Evolutionary conservation across 1,140 invertebrate species (phyloP), one percentile per base, ranked within the genome.

Genomic region (Sycophila sp.): DNA sequence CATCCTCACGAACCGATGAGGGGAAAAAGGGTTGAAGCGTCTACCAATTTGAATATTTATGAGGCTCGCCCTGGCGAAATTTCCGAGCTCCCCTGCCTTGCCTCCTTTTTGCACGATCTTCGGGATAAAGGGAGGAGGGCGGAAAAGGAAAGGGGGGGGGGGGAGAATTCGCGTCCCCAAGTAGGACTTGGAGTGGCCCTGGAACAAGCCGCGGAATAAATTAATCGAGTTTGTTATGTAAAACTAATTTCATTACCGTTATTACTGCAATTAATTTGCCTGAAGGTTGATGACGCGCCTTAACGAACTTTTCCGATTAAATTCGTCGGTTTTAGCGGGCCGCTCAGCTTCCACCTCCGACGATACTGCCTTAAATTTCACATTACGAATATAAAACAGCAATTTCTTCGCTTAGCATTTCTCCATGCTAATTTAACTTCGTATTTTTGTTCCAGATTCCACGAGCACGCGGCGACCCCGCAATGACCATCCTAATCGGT

Each of bases 31-130:
- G 49, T 76, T 72, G 51, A 15, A 40, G 32, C 51, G 6, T 2
- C 34, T 11, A 36, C 45, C 73, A 47, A 75, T 74, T 75, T 78
- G 75, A 80, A 80, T 80, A 80, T 80, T 80, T 80, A 80, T 79
- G 75, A 78, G 73, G 36, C 42, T 42, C 42, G 17, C 42, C 42
- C 42, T 47, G 19, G 22, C 42, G 60, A 65, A 63, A 75, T 72
- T 75, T 66, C 42, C 40, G 32, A 55, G 69, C 59, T 22, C 2
- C 15, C 17, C 2, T 22, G 17, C 19, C 15, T 13, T 19, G 40
- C n/a, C n/a, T 62, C 69, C 71, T 49, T 68, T 55, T 34, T 40
- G 59, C 68, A 34, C 55, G 32, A 34, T 13, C 30, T 17, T 24
- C 64, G 32, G 64, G 58, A n/a, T n/a, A n/a, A n/a, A n/a, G n/a